These are phyloP conservation scores for Suillia variegata DNA, from an alignment of 2,888 invertebrate species.

Conservation along the genomic window DNA sequence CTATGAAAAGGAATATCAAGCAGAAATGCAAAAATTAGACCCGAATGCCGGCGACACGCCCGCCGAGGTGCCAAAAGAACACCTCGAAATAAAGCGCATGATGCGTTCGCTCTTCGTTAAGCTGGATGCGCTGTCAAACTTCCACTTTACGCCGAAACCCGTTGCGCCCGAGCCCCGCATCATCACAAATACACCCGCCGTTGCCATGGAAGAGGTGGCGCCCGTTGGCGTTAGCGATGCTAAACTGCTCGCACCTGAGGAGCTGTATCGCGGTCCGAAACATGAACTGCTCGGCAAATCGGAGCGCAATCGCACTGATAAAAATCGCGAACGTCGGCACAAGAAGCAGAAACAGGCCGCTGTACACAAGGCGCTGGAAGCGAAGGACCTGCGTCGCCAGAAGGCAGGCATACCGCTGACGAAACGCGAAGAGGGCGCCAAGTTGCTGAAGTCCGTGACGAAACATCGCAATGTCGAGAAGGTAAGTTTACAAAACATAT, in stretches of 20 bases:
- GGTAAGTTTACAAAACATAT: constrained; percentile 55
- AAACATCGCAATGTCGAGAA: constrained; percentile 71
- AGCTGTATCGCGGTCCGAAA: constrained; percentile 71
- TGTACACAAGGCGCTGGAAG: constrained; percentile 62
- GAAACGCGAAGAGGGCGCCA: constrained; percentile 64
- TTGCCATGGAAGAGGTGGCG: constrained; percentile 94
- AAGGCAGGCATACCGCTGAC: constrained; percentile 62
- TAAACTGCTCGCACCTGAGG: constrained; percentile 87
- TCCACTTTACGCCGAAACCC: constrained; percentile 90
- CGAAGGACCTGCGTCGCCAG: constrained; percentile 62
- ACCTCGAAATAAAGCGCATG: constrained; percentile 75
- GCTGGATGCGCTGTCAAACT: constrained; percentile 91
- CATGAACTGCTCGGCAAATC: constrained; percentile 69
- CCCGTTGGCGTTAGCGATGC: constrained; percentile 87
- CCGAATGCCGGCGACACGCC: constrained; percentile 34
- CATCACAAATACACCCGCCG: constrained; percentile 87
- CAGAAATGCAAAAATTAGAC: constrained; percentile 66
- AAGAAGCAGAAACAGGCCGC: constrained; percentile 80
- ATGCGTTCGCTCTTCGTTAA: constrained; percentile 81
- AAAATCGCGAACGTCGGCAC: constrained; percentile 83
- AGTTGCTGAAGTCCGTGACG: constrained; percentile 67
- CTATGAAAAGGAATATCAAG: constrained; percentile 86
- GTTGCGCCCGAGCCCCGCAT: constrained; percentile 87
- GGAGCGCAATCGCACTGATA: constrained; percentile 85
- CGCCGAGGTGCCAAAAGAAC: constrained; percentile 73